Evolutionary conservation across 2,113 vertebrate genomes (phyloP).

Genomic region (Bos javanicus): DNA sequence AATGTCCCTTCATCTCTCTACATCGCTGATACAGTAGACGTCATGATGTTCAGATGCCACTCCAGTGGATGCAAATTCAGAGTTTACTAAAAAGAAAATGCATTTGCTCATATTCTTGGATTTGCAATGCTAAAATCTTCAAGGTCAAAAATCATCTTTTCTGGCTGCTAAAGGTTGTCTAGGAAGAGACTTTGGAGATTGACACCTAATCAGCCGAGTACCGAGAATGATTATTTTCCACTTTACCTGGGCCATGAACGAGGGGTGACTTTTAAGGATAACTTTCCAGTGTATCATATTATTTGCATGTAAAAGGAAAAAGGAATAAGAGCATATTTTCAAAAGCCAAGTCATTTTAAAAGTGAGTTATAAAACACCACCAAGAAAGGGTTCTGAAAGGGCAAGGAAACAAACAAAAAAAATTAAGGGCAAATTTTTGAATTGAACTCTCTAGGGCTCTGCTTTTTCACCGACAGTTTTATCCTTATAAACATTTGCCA

Average conservation of each 20-base stretch:
- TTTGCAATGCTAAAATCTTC: background rate
- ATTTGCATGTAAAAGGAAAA: background rate
- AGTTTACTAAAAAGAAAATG: background rate
- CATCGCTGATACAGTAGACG: background rate
- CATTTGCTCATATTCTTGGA: background rate
- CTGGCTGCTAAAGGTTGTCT: background rate
- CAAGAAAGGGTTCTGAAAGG: background rate
- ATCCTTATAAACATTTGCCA: background rate
- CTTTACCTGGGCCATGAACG: background rate
- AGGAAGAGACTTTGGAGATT: background rate
- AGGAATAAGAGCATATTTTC: background rate
- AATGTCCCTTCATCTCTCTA: background rate
- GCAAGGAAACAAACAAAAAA: background rate
- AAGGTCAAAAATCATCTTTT: constrained; percentile 35
- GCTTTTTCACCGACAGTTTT: background rate
- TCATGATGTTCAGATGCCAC: background rate
- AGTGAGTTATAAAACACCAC: background rate
- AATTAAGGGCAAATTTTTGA: background rate
- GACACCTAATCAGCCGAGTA: background rate
- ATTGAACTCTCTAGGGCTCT: background rate
- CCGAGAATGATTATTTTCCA: background rate
- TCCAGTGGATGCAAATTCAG: background rate
- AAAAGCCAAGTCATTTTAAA: background rate
- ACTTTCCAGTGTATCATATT: background rate
- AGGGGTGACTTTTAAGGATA: background rate